These are phyloP conservation scores for Eupithecia abbreviata DNA, from an alignment of 2,888 invertebrate genomes.

Conservation along the genomic window DNA sequence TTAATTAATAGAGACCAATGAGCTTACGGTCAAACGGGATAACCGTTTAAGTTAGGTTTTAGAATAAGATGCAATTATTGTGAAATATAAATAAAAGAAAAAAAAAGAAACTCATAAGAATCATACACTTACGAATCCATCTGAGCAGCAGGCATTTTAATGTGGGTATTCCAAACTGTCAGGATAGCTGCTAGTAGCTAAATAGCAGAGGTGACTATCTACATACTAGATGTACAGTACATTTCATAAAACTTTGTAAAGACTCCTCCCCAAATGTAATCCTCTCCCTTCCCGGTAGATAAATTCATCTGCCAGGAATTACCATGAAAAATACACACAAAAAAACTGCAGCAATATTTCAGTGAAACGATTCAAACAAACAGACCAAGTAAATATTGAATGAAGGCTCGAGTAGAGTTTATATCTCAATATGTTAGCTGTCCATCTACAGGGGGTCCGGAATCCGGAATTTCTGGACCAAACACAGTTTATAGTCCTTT, in stretches of 20 bases:
- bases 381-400: conserved; percentile 68
- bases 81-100: no score
- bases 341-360: conserved; percentile 48
- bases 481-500: conserved; percentile 57
- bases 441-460: conserved; percentile 51
- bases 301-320: conserved; percentile 44
- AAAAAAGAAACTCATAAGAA: no score
- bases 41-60: no score
- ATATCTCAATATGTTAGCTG: conserved; percentile 73
- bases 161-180: background rate
- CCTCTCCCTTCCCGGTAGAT: conserved; percentile 32
- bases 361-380: conserved; percentile 50
- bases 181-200: background rate
- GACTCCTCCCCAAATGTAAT: conserved; percentile 18
- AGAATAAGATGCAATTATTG: no score
- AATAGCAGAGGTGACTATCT: background rate
- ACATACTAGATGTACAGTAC: background rate
- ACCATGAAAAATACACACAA: conserved; percentile 46
- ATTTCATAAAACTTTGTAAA: background rate
- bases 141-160: background rate
- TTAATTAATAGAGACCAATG: no score
- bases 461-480: conserved; percentile 46
- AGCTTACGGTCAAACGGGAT: no score
- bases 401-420: conserved; percentile 61
- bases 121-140: no score